Base-by-base conservation (phyloP, 1,140 invertebrate species). In the Bradysia coprophila region DNA sequence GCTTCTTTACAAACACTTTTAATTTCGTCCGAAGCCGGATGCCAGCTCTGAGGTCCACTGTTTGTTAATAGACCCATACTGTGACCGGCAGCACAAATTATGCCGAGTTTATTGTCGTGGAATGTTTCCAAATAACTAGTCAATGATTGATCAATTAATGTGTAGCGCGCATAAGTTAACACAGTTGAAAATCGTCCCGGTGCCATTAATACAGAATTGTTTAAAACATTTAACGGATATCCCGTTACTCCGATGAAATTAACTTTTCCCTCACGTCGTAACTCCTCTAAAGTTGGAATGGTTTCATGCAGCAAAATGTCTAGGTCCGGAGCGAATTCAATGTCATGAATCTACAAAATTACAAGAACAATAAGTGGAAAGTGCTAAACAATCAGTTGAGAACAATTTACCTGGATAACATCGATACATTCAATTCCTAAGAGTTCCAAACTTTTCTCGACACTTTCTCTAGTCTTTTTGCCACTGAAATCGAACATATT, bases 401-500 rank as follows among this genome's bases (percentile, higher is more conserved):
- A n/a, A 57, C 50, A 47, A 47, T 47, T 57, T 49, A 85, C 85
- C 64, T 90, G 87, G 54, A 94, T 78, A 38, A 95, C 62, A 61
- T 97, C 91, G 0, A 95, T 71, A 57, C 89, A 91, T 44, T 85
- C 72, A 21, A 94, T 49, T 9, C 76, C 74, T 10, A 97, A 64
- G 13, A 69, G 63, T 44, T 73, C 51, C 6, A 95, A 66, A 53
- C 85, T 92, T 23, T 72, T 68, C 38, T 89, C 72, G n/a, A 97
- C 69, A 53, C 78, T 84, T 36, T 67, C 57, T 6, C 71, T 63
- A 0, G 82, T 81, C 60, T 77, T 78, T 47, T 83, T 72, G 0
- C 73, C 65, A 2, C 81, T 75, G 59, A 91, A 95, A 58, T 97
- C 81, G 60, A 95, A 93, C 78, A 89, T 87, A 39, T 73, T 64